Conservation (phyloP, 1,140 invertebrate species). For the Dufourea novaeangliae region DNA sequence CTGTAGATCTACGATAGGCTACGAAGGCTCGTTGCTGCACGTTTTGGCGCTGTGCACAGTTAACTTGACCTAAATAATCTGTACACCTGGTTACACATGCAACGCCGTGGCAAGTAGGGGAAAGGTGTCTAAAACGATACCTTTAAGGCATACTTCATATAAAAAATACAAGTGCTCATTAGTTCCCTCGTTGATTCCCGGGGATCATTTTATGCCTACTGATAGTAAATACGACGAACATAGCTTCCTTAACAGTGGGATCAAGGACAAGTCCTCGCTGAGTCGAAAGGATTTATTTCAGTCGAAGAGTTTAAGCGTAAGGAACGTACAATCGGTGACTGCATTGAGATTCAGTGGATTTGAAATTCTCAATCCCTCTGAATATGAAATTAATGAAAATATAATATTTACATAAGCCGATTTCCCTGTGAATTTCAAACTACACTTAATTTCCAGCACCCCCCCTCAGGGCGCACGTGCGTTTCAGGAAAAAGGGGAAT, state of each 20-base stretch:
- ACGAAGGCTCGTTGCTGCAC: not conserved
- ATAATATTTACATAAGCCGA: slow-evolving; percentile 23
- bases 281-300: slow-evolving; percentile 10
- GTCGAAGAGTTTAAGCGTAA: not conserved
- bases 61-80: slow-evolving; percentile 61
- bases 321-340: not conserved
- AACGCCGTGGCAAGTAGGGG: not conserved
- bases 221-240: no score
- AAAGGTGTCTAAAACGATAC: no score
- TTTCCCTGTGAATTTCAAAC: not conserved
- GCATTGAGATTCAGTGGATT: not conserved
- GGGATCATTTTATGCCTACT: no score
- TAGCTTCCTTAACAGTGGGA: not conserved
- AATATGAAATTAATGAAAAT: slow-evolving; percentile 18
- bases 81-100: slow-evolving; percentile 43
- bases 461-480: not conserved
- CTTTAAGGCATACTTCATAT: no score
- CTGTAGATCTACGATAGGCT: not conserved
- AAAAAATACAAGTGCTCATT: no score
- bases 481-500: not conserved
- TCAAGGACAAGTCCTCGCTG: not conserved
- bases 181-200: no score
- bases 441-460: slow-evolving; percentile 1
- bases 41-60: slow-evolving; percentile 38
- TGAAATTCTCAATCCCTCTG: not conserved